phyloP scores from a whole-genome alignment of 2,113 vertebrate species.

The Dromaius novaehollandiae region DNA sequence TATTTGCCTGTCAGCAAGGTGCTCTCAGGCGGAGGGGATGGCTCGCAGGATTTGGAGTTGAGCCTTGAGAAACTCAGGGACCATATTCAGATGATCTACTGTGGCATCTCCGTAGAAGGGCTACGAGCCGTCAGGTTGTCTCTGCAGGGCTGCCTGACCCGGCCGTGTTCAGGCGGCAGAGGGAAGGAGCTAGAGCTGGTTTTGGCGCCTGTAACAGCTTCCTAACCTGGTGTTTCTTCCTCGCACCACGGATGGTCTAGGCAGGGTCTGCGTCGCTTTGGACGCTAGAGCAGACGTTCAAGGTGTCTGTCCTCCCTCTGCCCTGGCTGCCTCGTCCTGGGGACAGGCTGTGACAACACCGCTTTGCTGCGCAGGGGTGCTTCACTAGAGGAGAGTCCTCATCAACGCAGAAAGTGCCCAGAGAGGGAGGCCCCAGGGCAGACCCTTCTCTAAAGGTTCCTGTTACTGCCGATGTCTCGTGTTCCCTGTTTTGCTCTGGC shows the following conservation, averaged over 20 bases:
- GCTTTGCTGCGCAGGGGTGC: not conserved
- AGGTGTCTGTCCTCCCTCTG: too few species aligned
- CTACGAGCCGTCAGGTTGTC: too few species aligned
- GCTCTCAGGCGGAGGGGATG: not conserved
- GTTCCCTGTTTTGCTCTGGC: not conserved
- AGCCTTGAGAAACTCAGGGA: accelerated
- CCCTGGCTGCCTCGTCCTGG: not conserved
- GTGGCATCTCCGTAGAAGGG: not conserved
- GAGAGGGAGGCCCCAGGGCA: not conserved
- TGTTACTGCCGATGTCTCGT: not conserved
- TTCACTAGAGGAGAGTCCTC: too few species aligned
- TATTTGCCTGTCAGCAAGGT: not conserved
- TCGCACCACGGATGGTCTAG: not conserved
- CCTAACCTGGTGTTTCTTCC: not conserved
- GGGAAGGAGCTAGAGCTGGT: too few species aligned
- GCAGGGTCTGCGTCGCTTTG: too few species aligned
- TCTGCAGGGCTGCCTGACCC: too few species aligned
- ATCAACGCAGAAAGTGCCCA: not conserved
- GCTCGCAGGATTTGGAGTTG: not conserved
- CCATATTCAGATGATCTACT: not conserved
- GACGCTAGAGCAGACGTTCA: too few species aligned
- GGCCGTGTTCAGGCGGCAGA: too few species aligned
- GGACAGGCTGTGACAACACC: not conserved
- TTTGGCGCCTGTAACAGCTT: not conserved
- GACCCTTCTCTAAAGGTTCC: not conserved